These are phyloP conservation scores for Isurus oxyrinchus DNA, from an alignment of 2,113 vertebrate genomes.

Conservation along the genomic window DNA sequence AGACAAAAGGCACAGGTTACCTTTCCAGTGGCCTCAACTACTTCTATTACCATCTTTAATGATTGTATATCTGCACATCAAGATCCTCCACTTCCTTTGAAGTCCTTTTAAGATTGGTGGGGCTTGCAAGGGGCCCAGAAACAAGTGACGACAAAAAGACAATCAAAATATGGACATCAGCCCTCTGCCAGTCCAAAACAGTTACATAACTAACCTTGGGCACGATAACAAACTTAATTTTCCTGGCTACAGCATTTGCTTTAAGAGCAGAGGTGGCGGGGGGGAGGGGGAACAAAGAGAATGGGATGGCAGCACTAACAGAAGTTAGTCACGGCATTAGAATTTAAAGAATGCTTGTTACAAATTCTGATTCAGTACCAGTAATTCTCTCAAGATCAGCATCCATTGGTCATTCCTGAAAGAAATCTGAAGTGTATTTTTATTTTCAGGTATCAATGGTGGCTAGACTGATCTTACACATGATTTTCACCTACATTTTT, in stretches of 20 bases:
- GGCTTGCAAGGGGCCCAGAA: background rate
- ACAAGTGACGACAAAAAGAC: background rate
- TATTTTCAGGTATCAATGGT: background rate
- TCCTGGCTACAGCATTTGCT: background rate
- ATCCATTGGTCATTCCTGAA: background rate
- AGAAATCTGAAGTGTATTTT: background rate
- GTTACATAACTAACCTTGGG: background rate
- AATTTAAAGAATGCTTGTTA: background rate
- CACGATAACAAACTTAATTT: background rate
- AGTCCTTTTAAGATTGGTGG: background rate
- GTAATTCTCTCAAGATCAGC: background rate
- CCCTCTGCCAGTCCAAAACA: background rate
- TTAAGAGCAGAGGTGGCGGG: fast-evolving
- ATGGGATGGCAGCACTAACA: background rate
- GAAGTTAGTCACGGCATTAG: background rate
- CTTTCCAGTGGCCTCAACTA: no score
- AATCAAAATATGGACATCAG: background rate
- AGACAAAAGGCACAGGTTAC: no score
- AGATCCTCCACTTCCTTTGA: no score
- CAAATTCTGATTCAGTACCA: background rate
- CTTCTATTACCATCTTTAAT: no score
- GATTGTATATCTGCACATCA: no score
- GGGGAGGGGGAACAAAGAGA: background rate
- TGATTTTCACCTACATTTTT: background rate
- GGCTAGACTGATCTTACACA: background rate